Conservation (phyloP, 2,797 vertebrate species). For the Botia almorhae region DNA sequence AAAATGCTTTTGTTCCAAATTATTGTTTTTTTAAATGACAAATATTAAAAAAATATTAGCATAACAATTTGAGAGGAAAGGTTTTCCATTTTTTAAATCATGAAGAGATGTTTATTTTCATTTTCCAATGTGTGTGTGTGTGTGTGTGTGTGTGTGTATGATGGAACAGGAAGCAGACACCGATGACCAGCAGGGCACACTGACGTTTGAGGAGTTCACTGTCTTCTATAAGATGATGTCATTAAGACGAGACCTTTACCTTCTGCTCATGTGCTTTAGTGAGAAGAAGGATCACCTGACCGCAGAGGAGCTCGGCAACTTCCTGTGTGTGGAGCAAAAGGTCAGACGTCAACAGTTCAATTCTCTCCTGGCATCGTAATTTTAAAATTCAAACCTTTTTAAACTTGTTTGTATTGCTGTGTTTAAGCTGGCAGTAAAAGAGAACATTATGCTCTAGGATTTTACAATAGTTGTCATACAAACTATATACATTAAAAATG, state of each 20-base stretch:
- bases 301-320: conserved; percentile 87
- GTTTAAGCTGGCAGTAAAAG: too few species aligned
- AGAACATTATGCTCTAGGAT: too few species aligned
- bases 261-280: conserved; percentile 92
- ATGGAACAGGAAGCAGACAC: conserved; percentile 92
- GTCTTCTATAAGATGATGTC: conserved; percentile 99
- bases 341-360: conserved; percentile 57
- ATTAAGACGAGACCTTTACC: conserved; percentile 90
- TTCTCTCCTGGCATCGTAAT: background rate
- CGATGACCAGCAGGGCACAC: conserved; percentile 93
- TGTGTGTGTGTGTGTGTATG: background rate
- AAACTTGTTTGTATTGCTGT: too few species aligned
- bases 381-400: background rate
- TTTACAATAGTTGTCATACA: too few species aligned
- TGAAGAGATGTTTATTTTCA: too few species aligned
- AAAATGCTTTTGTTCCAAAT: too few species aligned
- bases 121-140: too few species aligned
- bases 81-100: too few species aligned
- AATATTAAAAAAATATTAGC: too few species aligned
- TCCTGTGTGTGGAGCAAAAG: conserved; percentile 92
- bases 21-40: too few species aligned
- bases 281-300: conserved; percentile 96
- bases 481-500: too few species aligned
- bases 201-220: conserved; percentile 95
- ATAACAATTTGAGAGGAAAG: too few species aligned